Conservation (phyloP, 2,113 vertebrate species). For the Ictidomys tridecemlineatus region DNA sequence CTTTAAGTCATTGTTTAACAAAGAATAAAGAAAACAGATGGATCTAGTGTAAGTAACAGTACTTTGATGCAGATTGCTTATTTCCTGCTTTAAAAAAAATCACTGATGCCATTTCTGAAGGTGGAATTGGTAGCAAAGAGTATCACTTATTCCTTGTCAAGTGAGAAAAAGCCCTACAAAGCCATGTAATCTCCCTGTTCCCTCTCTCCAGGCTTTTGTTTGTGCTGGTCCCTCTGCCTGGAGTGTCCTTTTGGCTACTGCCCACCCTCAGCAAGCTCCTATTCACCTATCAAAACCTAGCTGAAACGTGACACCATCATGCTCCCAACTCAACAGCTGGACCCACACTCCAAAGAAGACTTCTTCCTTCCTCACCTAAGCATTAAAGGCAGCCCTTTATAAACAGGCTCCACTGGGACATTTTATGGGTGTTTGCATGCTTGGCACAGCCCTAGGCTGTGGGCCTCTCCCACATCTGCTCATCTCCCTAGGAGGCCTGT, state of each 20-base stretch:
- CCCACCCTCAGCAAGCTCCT: not conserved
- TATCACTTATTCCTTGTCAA: not conserved
- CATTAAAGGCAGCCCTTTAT: not conserved
- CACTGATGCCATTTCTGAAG: slow-evolving; percentile 50
- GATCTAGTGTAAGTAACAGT: slow-evolving; percentile 58
- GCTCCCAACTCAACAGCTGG: not conserved
- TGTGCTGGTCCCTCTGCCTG: not conserved
- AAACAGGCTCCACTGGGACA: not conserved
- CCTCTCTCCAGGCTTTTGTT: not conserved
- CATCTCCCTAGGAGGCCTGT: not conserved
- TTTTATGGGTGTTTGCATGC: not conserved
- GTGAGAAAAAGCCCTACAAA: not conserved
- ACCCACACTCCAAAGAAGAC: not conserved
- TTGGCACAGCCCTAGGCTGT: not conserved
- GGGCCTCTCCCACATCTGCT: not conserved
- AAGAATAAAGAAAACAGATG: slow-evolving; percentile 70
- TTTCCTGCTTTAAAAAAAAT: slow-evolving; percentile 51
- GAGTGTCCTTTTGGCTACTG: not conserved
- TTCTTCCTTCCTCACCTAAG: not conserved
- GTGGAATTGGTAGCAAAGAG: slow-evolving; percentile 10
- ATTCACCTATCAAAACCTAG: not conserved
- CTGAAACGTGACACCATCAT: not conserved
- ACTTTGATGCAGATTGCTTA: not conserved
- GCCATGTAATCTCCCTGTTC: not conserved
- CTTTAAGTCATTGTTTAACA: slow-evolving; percentile 87